These are phyloP conservation scores for Drosophila incognita DNA, from an alignment of 2,888 invertebrate species.

Conservation along the genomic window DNA sequence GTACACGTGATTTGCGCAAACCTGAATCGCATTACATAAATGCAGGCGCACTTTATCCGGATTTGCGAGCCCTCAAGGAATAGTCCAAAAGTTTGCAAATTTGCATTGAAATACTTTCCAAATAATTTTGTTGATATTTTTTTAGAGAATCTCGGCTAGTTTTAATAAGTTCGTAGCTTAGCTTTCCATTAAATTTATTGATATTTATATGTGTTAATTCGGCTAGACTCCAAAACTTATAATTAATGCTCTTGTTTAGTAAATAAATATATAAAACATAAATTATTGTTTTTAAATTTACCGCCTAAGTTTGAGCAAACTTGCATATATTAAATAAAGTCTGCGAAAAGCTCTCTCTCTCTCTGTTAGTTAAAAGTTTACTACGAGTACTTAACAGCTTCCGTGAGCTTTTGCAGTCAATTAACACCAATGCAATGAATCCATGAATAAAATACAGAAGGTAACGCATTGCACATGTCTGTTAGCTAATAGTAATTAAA, in stretches of 20 bases:
- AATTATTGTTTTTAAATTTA: not conserved
- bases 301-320: not conserved
- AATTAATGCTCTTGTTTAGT: not conserved
- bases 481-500: not conserved
- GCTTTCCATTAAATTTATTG: slow-evolving; percentile 14
- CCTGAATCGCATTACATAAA: slow-evolving; percentile 77
- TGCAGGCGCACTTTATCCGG: slow-evolving; percentile 83
- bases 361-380: slow-evolving; percentile 4
- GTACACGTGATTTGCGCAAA: slow-evolving; percentile 74
- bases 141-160: slow-evolving; percentile 19
- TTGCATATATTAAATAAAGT: not conserved
- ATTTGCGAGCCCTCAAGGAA: slow-evolving; percentile 77
- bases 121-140: slow-evolving; percentile 19
- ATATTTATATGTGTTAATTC: slow-evolving; percentile 20
- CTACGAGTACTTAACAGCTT: slow-evolving; percentile 16
- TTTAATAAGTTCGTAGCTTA: not conserved
- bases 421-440: not conserved
- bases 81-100: not conserved
- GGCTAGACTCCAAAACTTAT: not conserved
- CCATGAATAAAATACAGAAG: not conserved
- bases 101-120: not conserved
- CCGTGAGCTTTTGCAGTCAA: slow-evolving; percentile 18
- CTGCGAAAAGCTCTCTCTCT: not conserved
- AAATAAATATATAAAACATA: not conserved
- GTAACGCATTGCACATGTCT: not conserved